phyloP scores from a whole-genome alignment of 1,140 invertebrate species.

The Hypothenemus hampei region DNA sequence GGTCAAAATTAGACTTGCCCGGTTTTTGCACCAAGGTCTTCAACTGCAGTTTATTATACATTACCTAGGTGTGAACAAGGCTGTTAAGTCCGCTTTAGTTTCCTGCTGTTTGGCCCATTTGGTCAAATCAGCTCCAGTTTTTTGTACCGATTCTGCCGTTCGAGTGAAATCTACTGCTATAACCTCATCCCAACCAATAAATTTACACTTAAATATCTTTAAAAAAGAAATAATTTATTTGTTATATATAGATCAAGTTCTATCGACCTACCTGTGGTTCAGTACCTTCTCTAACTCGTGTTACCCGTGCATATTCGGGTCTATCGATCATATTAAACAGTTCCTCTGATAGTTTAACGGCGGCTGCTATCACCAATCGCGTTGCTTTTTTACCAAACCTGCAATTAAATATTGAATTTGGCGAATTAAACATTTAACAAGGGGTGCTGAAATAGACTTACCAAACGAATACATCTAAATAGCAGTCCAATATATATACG shows the following conservation, averaged over 20 bases:
- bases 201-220: constrained; percentile 96
- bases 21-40: too few relatives aligned
- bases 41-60: neutral
- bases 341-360: constrained; percentile 93
- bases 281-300: constrained; percentile 81
- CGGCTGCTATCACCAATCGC: constrained; percentile 89
- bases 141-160: constrained; percentile 93
- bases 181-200: constrained; percentile 97
- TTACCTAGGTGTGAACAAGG: constrained; percentile 94
- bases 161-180: constrained; percentile 98
- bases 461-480: constrained; percentile 97
- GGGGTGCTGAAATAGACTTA: constrained; percentile 50
- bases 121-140: constrained; percentile 92
- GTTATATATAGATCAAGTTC: neutral
- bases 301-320: constrained; percentile 83
- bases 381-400: constrained; percentile 99
- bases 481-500: constrained; percentile 97
- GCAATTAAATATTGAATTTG: constrained; percentile 21
- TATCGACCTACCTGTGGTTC: constrained; percentile 66
- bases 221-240: constrained; percentile 3
- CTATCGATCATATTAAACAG: constrained; percentile 88
- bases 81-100: constrained; percentile 88
- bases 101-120: constrained; percentile 90
- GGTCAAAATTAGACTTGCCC: too few relatives aligned
- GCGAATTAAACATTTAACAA: neutral